These are phyloP conservation scores for Geopemphigus sp. DNA, from an alignment of 1,140 invertebrate species.

Conservation along the genomic window DNA sequence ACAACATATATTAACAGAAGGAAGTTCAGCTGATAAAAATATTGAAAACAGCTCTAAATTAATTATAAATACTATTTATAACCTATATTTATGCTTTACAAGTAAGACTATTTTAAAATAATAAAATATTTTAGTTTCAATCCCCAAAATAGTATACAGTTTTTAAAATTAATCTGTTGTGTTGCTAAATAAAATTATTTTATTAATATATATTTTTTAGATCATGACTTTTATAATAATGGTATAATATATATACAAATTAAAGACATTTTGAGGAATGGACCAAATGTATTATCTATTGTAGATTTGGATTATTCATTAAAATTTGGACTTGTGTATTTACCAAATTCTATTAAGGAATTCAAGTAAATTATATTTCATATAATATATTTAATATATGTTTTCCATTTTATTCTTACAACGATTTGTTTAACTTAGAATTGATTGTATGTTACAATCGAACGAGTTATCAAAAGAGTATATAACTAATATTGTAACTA, in stretches of 20 bases:
- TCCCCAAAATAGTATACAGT: too few relatives aligned
- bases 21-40: conserved; percentile 21
- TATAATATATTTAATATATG: background rate
- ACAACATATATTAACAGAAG: conserved; percentile 18
- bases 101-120: background rate
- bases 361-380: conserved; percentile 30
- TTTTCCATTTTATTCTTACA: background rate
- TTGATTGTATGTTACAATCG: background rate
- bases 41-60: conserved; percentile 40
- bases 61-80: conserved; percentile 45
- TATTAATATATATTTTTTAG: conserved; percentile 1
- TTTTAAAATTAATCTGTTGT: too few relatives aligned
- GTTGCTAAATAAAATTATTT: background rate
- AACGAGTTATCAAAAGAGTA: conserved; percentile 33
- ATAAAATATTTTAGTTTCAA: background rate
- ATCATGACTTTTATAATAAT: conserved; percentile 14
- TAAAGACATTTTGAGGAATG: background rate
- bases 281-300: conserved; percentile 32
- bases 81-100: conserved; percentile 45
- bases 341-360: conserved; percentile 29
- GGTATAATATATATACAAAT: conserved; percentile 22
- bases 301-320: conserved; percentile 43
- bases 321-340: conserved; percentile 36
- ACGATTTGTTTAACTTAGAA: background rate
- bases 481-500: conserved; percentile 39